Evolutionary conservation across 2,113 vertebrate species (phyloP), one percentile per base, ranked within the genome.

Genomic region (Archocentrus centrarchus): DNA sequence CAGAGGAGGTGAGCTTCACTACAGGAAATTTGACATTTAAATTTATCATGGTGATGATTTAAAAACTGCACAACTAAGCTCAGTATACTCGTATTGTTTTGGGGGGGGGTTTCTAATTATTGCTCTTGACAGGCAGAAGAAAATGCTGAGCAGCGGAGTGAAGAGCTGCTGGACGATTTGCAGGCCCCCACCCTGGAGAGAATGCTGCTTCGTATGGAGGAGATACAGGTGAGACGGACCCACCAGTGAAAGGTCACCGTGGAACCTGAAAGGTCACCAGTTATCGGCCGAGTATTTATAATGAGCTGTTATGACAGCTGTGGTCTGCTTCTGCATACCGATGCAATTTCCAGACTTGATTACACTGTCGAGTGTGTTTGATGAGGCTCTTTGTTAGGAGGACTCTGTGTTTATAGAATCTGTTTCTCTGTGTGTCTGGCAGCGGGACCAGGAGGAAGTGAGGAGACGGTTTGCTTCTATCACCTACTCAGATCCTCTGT

Each of bases 191-290:
- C 91, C 22, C 90, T 99, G 86, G 96, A 98, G 91, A 95, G 83
- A 70, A 98, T 99, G 97, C 95, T 99, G 90, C 95, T 96, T 82
- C 96, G 97, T 86, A 97, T 99, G 97, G 97, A 99, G 91, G 97
- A 99, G 92, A 99, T 99, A 77, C 98, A 99, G 95, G 98, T 99
- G 93, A 94, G 95, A 58, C 75, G 22, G 22, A 59, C 15, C 37
- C n/a, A 15, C 59, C 7, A 59, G 11, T 9, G 24, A 81, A 93
- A 92, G 86, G 70, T 81, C 85, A 73, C 11, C 1, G 7, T 27
- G 3, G 64, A 84, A 57, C 57, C 27, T 14, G 24, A 87, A 90
- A 94, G 87, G 88, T 83, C 83, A 80, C 57, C 30, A 6, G 53
- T 27, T 9, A 84, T 41, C 10, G 8, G 59, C 63, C 75, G 89